These are phyloP conservation scores for Trichonephila clavata DNA, from an alignment of 1,140 invertebrate genomes.

Conservation along the genomic window DNA sequence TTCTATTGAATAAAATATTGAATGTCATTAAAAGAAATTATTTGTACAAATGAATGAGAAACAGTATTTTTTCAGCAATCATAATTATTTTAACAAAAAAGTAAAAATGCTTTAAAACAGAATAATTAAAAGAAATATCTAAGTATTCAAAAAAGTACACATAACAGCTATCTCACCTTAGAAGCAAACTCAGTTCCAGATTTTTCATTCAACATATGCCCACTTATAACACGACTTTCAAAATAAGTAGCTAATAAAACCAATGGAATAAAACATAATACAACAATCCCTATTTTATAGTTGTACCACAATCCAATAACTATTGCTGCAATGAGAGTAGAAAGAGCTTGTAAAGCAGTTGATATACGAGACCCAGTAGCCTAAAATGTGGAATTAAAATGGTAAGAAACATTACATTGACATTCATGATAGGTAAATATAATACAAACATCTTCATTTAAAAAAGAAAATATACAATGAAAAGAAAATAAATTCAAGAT, in stretches of 20 bases:
- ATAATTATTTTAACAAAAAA: too few species aligned
- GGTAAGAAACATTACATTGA: too few species aligned
- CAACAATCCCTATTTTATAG: conserved; percentile 91
- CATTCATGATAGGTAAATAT: too few species aligned
- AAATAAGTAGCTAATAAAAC: conserved; percentile 89
- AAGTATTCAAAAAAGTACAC: too few species aligned
- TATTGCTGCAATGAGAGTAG: conserved; percentile 87
- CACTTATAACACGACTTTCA: conserved; percentile 87
- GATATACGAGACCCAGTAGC: conserved; percentile 91
- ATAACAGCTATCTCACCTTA: conserved; percentile 60
- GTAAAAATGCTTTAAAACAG: too few species aligned
- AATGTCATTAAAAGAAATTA: too few species aligned
- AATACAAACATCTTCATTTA: too few species aligned
- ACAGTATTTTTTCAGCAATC: too few species aligned
- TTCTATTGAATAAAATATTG: too few species aligned
- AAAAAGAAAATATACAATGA: neutral
- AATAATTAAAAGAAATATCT: too few species aligned
- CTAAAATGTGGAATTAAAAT: conserved; percentile 79
- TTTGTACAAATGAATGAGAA: too few species aligned
- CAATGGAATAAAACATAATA: conserved; percentile 89
- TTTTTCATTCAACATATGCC: conserved; percentile 85
- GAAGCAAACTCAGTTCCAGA: conserved; percentile 80
- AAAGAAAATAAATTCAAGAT: too few species aligned
- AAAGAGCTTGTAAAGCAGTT: conserved; percentile 88
- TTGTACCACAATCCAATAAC: conserved; percentile 89